These are phyloP conservation scores for Microplitis mediator DNA, from an alignment of 1,140 invertebrate genomes.

Conservation along the genomic window DNA sequence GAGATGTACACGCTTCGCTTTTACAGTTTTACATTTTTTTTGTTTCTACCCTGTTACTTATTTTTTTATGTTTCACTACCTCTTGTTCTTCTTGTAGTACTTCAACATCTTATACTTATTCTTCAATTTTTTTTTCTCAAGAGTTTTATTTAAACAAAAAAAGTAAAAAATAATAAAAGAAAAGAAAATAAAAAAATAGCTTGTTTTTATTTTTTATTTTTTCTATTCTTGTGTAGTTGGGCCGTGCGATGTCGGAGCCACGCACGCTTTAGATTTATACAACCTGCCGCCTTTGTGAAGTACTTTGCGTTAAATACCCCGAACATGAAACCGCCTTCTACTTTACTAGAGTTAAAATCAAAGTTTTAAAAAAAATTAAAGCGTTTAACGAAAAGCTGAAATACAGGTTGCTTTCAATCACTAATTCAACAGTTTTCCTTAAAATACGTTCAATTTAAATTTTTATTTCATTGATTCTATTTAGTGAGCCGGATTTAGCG, in stretches of 20 bases:
- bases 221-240: not conserved
- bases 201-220: not conserved
- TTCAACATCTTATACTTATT: not conserved
- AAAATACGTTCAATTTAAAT: too few species aligned
- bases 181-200: too few species aligned
- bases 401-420: not conserved
- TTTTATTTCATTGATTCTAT: too few species aligned
- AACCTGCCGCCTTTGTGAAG: constrained; percentile 16
- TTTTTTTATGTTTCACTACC: not conserved
- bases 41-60: constrained; percentile 6
- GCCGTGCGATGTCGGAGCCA: not conserved
- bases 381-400: not conserved
- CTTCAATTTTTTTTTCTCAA: too few species aligned
- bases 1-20: constrained; percentile 27
- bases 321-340: constrained; percentile 2
- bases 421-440: too few species aligned
- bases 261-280: constrained; percentile 30
- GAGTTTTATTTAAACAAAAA: too few species aligned
- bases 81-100: too few species aligned
- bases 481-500: too few species aligned
- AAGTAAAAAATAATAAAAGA: too few species aligned
- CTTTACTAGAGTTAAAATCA: not conserved
- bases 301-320: constrained; percentile 30
- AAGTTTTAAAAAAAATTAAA: not conserved
- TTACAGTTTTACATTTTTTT: not conserved